Percentiles rank a stretch among this genome's conserved stretches.
phyloP scores from a whole-genome alignment of 1,140 invertebrate species.

The Pectinophora gossypiella region DNA sequence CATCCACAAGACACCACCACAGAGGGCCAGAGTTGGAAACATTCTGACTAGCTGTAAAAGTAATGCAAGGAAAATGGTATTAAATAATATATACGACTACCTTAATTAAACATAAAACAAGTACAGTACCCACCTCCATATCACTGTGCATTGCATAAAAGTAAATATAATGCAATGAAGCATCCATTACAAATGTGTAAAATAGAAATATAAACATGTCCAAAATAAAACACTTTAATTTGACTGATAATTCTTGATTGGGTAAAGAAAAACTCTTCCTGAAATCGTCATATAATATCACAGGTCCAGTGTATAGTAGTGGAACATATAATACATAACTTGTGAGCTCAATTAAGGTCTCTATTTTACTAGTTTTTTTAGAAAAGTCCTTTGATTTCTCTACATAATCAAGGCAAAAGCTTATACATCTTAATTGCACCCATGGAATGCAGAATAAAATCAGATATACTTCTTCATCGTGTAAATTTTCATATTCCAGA shows the following conservation, averaged over 20 bases:
- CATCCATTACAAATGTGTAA: conserved; percentile 84
- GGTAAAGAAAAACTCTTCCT: conserved; percentile 48
- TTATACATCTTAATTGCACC: conserved; percentile 69
- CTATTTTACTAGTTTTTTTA: conserved; percentile 17
- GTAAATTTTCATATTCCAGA: conserved; percentile 42
- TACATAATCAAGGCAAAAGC: conserved; percentile 58
- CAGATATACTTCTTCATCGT: conserved; percentile 69
- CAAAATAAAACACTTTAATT: conserved; percentile 60
- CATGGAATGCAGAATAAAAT: conserved; percentile 60
- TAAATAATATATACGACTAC: too few species aligned
- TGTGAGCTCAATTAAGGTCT: conserved; percentile 49
- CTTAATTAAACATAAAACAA: too few species aligned
- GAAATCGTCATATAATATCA: conserved; percentile 85
- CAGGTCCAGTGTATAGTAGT: conserved; percentile 85
- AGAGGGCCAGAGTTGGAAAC: conserved; percentile 81
- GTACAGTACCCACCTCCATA: conserved; percentile 66
- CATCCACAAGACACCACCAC: conserved; percentile 89
- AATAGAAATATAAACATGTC: conserved; percentile 80
- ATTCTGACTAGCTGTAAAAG: conserved; percentile 58
- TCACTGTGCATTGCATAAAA: conserved; percentile 83
- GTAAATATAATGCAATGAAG: conserved; percentile 87
- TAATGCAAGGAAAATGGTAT: too few species aligned
- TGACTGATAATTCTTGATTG: conserved; percentile 51
- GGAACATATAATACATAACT: conserved; percentile 90
- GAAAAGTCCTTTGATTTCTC: conserved; percentile 25